phyloP scores from a whole-genome alignment of 2,113 vertebrate genomes.

The Dromiciops gliroides region DNA sequence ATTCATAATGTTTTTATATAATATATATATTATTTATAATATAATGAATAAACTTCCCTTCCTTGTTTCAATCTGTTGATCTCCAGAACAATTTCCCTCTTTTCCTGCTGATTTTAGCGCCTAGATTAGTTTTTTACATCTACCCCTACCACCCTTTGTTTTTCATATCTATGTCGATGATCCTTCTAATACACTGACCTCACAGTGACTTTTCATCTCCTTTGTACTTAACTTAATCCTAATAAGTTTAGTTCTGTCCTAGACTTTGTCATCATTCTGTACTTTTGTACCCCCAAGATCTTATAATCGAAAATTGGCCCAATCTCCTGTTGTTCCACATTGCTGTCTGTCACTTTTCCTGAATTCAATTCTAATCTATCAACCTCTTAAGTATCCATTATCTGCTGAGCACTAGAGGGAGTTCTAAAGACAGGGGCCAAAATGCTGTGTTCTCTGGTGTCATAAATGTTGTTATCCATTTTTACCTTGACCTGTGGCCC shows the following conservation, averaged over 20 bases:
- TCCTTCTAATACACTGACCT: neutral
- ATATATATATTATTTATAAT: neutral
- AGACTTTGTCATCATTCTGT: neutral
- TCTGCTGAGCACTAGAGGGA: neutral
- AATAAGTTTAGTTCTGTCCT: neutral
- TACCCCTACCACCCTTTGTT: neutral
- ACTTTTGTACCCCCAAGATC: neutral
- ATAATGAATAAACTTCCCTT: neutral
- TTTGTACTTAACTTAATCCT: neutral
- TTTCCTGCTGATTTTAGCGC: neutral
- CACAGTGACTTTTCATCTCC: neutral
- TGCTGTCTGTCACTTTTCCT: neutral
- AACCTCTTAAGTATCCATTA: neutral
- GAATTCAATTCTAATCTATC: neutral
- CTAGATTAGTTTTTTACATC: neutral
- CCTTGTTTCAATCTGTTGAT: neutral
- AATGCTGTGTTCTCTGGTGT: neutral
- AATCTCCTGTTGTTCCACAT: neutral
- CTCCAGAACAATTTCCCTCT: neutral
- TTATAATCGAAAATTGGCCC: neutral
- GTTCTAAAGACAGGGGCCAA: neutral
- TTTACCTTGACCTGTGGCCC: neutral
- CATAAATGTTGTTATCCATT: neutral
- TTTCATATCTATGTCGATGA: neutral
- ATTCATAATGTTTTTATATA: neutral